Conservation (phyloP, 2,797 vertebrate genomes). For the Harpagifer antarcticus region DNA sequence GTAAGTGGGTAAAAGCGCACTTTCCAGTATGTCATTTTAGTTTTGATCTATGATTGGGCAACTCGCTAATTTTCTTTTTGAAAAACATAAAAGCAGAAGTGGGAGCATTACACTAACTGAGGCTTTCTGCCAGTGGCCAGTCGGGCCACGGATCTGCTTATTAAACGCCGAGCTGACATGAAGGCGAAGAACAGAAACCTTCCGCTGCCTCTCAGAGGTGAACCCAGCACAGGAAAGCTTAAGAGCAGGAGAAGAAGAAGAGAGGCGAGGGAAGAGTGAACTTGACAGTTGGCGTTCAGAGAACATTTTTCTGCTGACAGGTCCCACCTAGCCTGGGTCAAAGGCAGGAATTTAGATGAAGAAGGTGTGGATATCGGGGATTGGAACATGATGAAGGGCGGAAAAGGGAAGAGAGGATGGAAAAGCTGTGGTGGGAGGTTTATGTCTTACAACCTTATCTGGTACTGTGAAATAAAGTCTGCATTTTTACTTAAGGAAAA, state of each 20-base stretch:
- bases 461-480: conserved; percentile 40
- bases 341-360: conserved; percentile 58
- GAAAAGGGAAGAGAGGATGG: conserved; percentile 1
- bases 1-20: too few species aligned
- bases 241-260: conserved; percentile 26
- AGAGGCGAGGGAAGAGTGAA: conserved; percentile 50
- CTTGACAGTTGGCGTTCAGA: conserved; percentile 65
- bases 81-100: conserved; percentile 23
- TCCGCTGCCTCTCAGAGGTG: conserved; percentile 52
- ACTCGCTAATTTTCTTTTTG: neutral
- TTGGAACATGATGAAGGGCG: conserved; percentile 22
- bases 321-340: conserved; percentile 55
- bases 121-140: conserved; percentile 12
- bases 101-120: conserved; percentile 18
- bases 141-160: conserved; percentile 32
- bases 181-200: conserved; percentile 56
- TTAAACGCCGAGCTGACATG: conserved; percentile 50
- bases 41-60: neutral
- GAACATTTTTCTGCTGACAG: conserved; percentile 62
- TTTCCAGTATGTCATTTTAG: neutral
- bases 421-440: conserved; percentile 27
- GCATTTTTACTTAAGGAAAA: conserved; percentile 47
- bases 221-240: conserved; percentile 28
- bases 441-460: conserved; percentile 27
- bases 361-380: conserved; percentile 26